These are phyloP conservation scores for Lysiphlebus fabarum DNA, from an alignment of 1,140 invertebrate species.

Conservation along the genomic window DNA sequence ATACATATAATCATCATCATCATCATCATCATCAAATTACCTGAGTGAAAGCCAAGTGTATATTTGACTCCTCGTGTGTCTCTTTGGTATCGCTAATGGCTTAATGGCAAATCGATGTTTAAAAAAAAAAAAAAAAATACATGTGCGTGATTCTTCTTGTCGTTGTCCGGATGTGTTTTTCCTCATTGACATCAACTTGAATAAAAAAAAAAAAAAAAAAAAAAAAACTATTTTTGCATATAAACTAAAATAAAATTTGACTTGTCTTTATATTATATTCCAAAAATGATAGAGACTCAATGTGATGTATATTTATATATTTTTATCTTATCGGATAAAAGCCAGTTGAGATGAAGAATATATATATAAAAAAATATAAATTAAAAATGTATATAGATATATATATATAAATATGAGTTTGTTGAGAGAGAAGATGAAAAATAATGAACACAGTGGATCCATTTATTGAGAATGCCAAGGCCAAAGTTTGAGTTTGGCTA, in stretches of 20 bases:
- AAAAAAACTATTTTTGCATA: constrained; percentile 9
- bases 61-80: background rate
- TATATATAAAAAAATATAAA: background rate
- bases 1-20: too few species aligned
- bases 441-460: constrained; percentile 45
- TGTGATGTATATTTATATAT: background rate
- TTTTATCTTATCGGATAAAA: constrained; percentile 24
- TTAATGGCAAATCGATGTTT: constrained; percentile 47
- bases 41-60: too few species aligned
- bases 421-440: constrained; percentile 13
- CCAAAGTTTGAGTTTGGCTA: constrained; percentile 27
- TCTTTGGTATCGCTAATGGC: constrained; percentile 33
- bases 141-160: background rate
- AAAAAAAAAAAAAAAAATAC: constrained; percentile 24
- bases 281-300: background rate
- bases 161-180: too few species aligned
- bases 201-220: constrained; percentile 2
- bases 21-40: too few species aligned
- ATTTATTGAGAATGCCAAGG: constrained; percentile 55
- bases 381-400: too few species aligned
- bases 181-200: background rate
- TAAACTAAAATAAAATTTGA: constrained; percentile 12
- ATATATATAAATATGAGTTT: too few species aligned
- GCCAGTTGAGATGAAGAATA: constrained; percentile 8
- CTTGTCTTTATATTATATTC: constrained; percentile 16